phyloP scores from a whole-genome alignment of 2,113 vertebrate genomes.

The Tricholaema leucomelas region DNA sequence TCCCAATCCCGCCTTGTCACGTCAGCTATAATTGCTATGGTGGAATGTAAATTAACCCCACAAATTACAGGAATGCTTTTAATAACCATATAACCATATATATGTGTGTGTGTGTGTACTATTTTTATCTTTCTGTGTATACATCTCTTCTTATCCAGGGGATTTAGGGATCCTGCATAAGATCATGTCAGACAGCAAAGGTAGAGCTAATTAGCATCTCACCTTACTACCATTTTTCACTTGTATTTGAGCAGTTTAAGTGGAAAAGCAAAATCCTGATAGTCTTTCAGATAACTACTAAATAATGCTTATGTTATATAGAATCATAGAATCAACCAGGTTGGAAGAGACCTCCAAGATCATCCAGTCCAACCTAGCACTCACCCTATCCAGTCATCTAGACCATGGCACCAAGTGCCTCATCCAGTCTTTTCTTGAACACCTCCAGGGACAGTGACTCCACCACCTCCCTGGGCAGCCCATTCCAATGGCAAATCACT shows the following conservation, averaged over 20 bases:
- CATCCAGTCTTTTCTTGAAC: too few relatives aligned
- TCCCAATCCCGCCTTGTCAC: not conserved
- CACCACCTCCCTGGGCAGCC: too few relatives aligned
- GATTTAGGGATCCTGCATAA: not conserved
- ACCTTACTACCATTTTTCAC: not conserved
- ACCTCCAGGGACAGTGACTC: too few relatives aligned
- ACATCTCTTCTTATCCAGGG: not conserved
- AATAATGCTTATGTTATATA: not conserved
- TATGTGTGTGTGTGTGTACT: not conserved
- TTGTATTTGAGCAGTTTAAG: not conserved
- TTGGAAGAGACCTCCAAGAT: too few relatives aligned
- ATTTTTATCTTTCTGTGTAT: not conserved
- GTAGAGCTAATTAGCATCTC: not conserved
- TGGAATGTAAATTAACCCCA: constrained; percentile 21
- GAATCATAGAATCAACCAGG: too few relatives aligned
- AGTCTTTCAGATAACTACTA: not conserved
- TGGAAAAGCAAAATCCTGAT: not conserved
- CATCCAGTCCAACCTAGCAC: too few relatives aligned
- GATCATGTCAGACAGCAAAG: not conserved
- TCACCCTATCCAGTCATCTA: too few relatives aligned
- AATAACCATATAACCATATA: not conserved
- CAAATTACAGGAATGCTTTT: not conserved
- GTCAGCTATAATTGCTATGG: constrained; percentile 15
- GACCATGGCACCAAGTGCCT: too few relatives aligned
- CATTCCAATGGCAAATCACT: too few relatives aligned